These are phyloP conservation scores for Erebia aethiops DNA, from an alignment of 2,888 invertebrate species.

Conservation along the genomic window DNA sequence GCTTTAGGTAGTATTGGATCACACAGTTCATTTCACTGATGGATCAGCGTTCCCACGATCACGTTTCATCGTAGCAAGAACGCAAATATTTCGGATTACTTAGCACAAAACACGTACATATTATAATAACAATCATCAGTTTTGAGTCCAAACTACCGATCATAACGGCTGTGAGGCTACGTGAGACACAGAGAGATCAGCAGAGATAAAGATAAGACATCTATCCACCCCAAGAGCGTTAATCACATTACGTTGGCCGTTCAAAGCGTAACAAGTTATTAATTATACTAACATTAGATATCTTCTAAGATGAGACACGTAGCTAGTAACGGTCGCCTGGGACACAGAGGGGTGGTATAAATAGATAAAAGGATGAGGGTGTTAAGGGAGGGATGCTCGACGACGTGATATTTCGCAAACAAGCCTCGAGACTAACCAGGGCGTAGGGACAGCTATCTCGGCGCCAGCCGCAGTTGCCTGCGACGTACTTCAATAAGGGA, in stretches of 20 bases:
- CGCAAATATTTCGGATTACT: no score
- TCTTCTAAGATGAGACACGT: constrained; percentile 50
- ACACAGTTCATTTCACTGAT: no score
- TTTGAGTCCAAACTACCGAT: no score
- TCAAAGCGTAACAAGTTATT: constrained; percentile 51
- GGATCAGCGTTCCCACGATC: no score
- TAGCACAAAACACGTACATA: no score
- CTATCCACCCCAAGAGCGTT: neutral
- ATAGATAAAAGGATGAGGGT: constrained; percentile 38
- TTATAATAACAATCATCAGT: no score
- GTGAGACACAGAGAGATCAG: no score
- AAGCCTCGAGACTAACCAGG: constrained; percentile 54
- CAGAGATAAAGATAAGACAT: neutral
- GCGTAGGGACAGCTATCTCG: constrained; percentile 57
- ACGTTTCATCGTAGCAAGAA: no score
- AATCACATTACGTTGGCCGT: constrained; percentile 32
- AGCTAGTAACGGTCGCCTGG: constrained; percentile 45
- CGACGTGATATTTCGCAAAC: constrained; percentile 76
- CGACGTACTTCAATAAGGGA: constrained; percentile 55
- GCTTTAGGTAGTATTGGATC: no score
- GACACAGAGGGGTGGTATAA: constrained; percentile 41
- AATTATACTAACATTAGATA: constrained; percentile 43
- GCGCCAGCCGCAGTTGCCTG: constrained; percentile 54
- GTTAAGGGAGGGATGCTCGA: constrained; percentile 48
- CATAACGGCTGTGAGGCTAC: no score